Evolutionary conservation across 1,140 invertebrate genomes (phyloP), one percentile per base, ranked within the genome.

Genomic region (Drosophila ironensis): DNA sequence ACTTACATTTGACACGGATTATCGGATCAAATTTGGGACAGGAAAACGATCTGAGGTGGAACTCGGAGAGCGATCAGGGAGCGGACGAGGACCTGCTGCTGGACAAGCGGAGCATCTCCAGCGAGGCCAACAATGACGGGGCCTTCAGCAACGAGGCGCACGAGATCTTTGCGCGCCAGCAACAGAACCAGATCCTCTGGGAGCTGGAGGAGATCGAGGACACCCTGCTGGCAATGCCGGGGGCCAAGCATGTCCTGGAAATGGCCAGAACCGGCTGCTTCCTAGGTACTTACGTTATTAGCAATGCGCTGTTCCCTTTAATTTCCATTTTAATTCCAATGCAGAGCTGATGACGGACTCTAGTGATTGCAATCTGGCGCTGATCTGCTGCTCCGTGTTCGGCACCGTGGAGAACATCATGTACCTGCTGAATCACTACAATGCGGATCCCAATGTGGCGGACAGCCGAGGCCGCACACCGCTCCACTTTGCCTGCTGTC

Each of bases 401-500:
- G 87, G 80, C 3, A 69, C 57, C 17, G 46, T 66, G 2, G 89
- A 90, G 22, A 89, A 81, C 57, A 59, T 87, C 14, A 56, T 73
- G 6, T 67, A 57, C 17, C 40, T 90, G 14, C 38, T 90, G 5
- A 68, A 69, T 8, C 82, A 88, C 22, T 76, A 64, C 57, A 67
- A 51, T 24, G 74, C 74, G 2, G 76, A 89, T 52, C 81, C 87
- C 1, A 90, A 90, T 50, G 66, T 68, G 4, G 16, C 48, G 0
- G 89, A 90, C 35, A 54, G 45, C 8, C 59, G 66, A 1, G 86
- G 77, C 0, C 53, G 95, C 88, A 94, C 94, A 3, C 92, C 95
- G 7, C 87, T 97, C 11, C 96, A 97, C 88, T 92, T 97, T 66
- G 95, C 96, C 27, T 93, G 95, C 42, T 92, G 92, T 70, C 92